phyloP scores from a whole-genome alignment of 2,888 invertebrate species.

The Pachymerium ferrugineum region DNA sequence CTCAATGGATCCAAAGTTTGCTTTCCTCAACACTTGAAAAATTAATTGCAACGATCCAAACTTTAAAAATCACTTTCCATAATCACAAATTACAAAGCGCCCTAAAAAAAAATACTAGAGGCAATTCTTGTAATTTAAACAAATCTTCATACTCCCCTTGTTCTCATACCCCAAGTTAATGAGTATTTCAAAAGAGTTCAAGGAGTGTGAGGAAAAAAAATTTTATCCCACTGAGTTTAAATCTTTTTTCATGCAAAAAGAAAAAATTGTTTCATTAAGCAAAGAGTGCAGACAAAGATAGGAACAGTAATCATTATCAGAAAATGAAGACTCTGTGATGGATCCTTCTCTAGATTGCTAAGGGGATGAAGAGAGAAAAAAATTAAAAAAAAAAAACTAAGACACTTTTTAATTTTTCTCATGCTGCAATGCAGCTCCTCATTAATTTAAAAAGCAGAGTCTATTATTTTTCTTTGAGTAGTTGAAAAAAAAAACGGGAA shows the following conservation, averaged over 20 bases:
- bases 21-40: too few species aligned
- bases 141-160: too few species aligned
- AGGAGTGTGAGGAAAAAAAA: background rate
- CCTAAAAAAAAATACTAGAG: too few species aligned
- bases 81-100: too few species aligned
- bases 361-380: background rate
- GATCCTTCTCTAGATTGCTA: background rate
- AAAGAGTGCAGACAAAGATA: background rate
- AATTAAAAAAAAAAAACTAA: background rate
- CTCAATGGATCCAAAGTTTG: too few species aligned
- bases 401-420: background rate
- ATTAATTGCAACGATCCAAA: too few species aligned
- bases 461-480: background rate
- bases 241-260: too few species aligned
- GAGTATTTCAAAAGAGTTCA: background rate
- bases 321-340: background rate
- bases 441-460: slow-evolving; percentile 2
- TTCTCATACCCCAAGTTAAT: background rate
- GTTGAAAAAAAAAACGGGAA: background rate
- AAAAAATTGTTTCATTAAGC: background rate
- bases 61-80: too few species aligned
- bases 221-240: background rate
- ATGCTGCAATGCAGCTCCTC: background rate
- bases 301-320: background rate
- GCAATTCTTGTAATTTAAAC: too few species aligned